Base-by-base conservation (phyloP, 2,797 vertebrate genomes). In the Leucoraja ocellata region DNA sequence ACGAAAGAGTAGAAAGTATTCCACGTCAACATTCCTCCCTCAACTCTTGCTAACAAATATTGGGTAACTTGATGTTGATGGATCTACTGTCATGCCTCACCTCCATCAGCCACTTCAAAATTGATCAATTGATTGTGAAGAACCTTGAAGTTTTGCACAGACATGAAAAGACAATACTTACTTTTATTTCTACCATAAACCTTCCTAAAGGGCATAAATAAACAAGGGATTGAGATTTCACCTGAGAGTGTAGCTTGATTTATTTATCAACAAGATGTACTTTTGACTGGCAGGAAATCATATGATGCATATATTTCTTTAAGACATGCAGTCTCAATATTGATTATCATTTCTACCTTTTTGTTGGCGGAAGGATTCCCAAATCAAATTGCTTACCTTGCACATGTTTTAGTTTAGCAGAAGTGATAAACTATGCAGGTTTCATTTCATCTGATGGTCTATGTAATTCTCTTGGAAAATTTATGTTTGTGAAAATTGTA, bases 331-430 rank as follows among this genome's bases (percentile, higher is more conserved):
- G 39, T 11, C 2, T 73, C 25, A 76, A 91, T 73, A 74, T 74
- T 91, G 36, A 46, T 91, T 91, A 91, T 91, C 36, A 73, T 54
- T 73, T 91, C 88, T 28, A 16, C 73, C 90, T 73, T 46, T 90
- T 91, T 39, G 65, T 46, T 74, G 90, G 32, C 16, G 32, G 25
- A 46, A 3, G 11, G 36, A 21, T 91, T 63, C 32, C 88, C 32
- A 91, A 32, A 73, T 13, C 21, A 18, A 71, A 36, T 91, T 91
- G 65, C 32, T 68, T 18, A n/a, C 39, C n/a, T 23, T 91, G 68
- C 73, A 28, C 16, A 39, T 63, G n/a, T 18, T 36, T 36, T 21
- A 46, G 39, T 46, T 91, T 46, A 74, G 8, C 68, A 91, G 90
- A 21, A 36, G 18, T 73, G 23, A 73, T 74, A 28, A 4, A 46